Conservation (phyloP, 2,888 invertebrate genomes). For the Eupithecia dodoneata region DNA sequence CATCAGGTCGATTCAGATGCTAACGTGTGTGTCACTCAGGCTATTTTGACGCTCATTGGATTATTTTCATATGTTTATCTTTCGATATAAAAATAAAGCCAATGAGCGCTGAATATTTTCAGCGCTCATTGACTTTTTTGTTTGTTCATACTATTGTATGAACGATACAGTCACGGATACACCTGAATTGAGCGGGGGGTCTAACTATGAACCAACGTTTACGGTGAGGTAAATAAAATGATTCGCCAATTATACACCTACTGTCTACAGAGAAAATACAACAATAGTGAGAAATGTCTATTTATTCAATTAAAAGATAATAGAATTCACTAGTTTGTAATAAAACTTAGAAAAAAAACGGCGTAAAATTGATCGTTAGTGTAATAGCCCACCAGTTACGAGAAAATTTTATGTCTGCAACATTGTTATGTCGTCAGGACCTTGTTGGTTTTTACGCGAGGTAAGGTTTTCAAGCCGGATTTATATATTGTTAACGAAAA, state of each 20-base stretch:
- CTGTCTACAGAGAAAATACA: not conserved
- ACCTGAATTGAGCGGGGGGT: too few relatives aligned
- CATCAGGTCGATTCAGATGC: too few relatives aligned
- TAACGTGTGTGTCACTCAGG: too few relatives aligned
- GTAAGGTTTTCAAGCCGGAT: not conserved
- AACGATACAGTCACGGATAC: too few relatives aligned
- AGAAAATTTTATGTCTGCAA: slow-evolving; percentile 6
- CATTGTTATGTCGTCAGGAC: not conserved
- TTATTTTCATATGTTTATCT: too few relatives aligned
- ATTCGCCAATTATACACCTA: not conserved
- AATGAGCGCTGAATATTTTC: too few relatives aligned
- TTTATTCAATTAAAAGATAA: not conserved
- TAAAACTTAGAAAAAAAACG: slow-evolving; percentile 9
- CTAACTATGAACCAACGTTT: not conserved
- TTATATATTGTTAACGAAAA: not conserved
- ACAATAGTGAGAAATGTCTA: slow-evolving; percentile 37
- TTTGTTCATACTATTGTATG: too few relatives aligned
- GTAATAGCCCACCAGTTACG: slow-evolving; percentile 1
- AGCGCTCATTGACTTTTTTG: too few relatives aligned
- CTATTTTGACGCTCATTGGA: too few relatives aligned
- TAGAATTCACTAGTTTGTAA: not conserved
- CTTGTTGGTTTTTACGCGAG: not conserved
- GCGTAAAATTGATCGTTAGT: slow-evolving; percentile 13
- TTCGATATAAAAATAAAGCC: too few relatives aligned
- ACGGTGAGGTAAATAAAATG: not conserved